phyloP scores from a whole-genome alignment of 2,888 invertebrate genomes.

The Callosobruchus maculatus region DNA sequence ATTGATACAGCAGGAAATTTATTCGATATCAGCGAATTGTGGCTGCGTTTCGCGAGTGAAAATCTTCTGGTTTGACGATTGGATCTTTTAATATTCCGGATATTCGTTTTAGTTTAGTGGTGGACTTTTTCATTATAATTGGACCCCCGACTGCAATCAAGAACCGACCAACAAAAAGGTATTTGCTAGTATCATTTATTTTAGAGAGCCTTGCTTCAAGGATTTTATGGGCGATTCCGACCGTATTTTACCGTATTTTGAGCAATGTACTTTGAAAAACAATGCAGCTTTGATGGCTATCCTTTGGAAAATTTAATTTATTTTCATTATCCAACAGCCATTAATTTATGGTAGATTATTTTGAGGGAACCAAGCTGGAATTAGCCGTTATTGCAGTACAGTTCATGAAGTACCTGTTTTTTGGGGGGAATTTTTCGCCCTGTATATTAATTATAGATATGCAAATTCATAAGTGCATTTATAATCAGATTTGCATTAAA shows the following conservation, averaged over 20 bases:
- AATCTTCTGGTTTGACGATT: neutral
- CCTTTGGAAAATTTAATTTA: neutral
- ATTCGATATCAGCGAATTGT: constrained; percentile 39
- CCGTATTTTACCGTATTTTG: neutral
- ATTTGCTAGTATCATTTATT: neutral
- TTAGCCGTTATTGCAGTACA: neutral
- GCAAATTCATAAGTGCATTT: neutral
- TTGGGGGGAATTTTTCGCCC: neutral
- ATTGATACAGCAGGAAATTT: constrained; percentile 32
- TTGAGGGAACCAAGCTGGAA: neutral
- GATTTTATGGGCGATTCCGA: neutral
- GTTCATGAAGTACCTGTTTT: neutral
- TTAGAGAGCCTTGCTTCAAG: neutral
- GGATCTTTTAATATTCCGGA: neutral
- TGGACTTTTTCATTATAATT: neutral
- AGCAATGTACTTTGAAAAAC: neutral
- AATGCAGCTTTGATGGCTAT: neutral
- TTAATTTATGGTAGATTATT: neutral
- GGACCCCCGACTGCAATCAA: neutral
- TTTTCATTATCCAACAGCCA: neutral
- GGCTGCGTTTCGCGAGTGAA: constrained; percentile 5
- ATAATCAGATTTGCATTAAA: neutral
- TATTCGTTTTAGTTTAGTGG: constrained; percentile 2
- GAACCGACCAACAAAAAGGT: neutral
- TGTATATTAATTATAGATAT: neutral